Evolutionary conservation across 2,888 invertebrate genomes (phyloP).

Genomic region (Chymomyza amoena): DNA sequence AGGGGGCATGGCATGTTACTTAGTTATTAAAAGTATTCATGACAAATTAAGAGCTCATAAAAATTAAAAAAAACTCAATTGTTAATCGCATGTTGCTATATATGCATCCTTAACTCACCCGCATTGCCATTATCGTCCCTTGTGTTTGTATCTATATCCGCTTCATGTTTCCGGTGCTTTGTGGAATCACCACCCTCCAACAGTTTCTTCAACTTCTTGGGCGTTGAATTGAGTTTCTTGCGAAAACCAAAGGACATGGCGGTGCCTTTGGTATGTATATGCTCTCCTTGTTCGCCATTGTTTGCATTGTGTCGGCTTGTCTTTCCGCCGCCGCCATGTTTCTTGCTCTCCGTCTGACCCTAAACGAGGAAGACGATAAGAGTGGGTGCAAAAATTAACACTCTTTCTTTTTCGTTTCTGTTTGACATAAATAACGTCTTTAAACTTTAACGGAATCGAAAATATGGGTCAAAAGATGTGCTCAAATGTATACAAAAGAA

Average conservation of each 20-base stretch:
- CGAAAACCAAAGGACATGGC: constrained; percentile 92
- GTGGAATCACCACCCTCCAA: constrained; percentile 53
- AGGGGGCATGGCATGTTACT: constrained; percentile 32
- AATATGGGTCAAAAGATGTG: constrained; percentile 51
- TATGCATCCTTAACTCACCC: constrained; percentile 59
- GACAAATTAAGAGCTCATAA: constrained; percentile 51
- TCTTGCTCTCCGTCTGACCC: constrained; percentile 79
- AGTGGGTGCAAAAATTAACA: not conserved
- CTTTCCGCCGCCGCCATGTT: constrained; percentile 62
- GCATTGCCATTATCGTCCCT: constrained; percentile 78
- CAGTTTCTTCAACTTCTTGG: constrained; percentile 75
- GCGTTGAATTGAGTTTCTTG: constrained; percentile 82
- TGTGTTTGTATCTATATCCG: constrained; percentile 35
- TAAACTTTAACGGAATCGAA: constrained; percentile 25
- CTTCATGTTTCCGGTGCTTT: constrained; percentile 42
- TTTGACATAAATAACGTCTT: not conserved
- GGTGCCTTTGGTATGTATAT: constrained; percentile 81
- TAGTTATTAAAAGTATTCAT: constrained; percentile 24
- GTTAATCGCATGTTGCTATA: not conserved
- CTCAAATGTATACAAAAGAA: constrained; percentile 21
- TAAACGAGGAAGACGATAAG: constrained; percentile 36
- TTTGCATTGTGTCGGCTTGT: constrained; percentile 38
- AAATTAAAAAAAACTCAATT: constrained; percentile 10
- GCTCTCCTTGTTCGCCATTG: constrained; percentile 44
- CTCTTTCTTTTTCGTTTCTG: not conserved